Conservation (phyloP, 2,797 vertebrate genomes). For the Trichosurus vulpecula region DNA sequence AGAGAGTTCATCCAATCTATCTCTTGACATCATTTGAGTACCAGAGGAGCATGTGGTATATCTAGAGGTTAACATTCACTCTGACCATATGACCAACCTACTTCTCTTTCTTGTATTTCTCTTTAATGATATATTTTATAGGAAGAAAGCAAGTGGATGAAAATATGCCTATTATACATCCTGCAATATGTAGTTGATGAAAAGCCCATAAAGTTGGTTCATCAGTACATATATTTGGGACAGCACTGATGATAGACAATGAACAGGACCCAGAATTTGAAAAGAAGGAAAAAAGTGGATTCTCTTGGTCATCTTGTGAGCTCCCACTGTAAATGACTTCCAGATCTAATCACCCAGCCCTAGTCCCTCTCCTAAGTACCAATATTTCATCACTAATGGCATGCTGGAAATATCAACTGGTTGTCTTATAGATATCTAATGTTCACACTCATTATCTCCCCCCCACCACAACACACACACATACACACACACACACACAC, state of each 20-base stretch:
- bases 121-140: not conserved
- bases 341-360: not conserved
- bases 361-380: not conserved
- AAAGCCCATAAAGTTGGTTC: not conserved
- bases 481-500: not conserved
- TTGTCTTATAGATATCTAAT: not conserved
- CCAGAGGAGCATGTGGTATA: not conserved
- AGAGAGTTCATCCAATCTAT: not conserved
- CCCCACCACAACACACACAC: not conserved
- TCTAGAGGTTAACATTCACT: not conserved
- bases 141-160: not conserved
- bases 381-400: not conserved
- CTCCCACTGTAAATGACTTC: not conserved
- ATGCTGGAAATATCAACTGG: not conserved
- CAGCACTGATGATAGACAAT: not conserved
- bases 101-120: not conserved
- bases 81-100: not conserved
- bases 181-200: not conserved
- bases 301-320: not conserved
- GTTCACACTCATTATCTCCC: not conserved
- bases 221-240: not conserved
- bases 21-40: not conserved
- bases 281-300: not conserved
- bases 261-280: not conserved
- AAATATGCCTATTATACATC: not conserved